Conservation (phyloP, 2,113 vertebrate species). For the Petrocephalus zakoni region DNA sequence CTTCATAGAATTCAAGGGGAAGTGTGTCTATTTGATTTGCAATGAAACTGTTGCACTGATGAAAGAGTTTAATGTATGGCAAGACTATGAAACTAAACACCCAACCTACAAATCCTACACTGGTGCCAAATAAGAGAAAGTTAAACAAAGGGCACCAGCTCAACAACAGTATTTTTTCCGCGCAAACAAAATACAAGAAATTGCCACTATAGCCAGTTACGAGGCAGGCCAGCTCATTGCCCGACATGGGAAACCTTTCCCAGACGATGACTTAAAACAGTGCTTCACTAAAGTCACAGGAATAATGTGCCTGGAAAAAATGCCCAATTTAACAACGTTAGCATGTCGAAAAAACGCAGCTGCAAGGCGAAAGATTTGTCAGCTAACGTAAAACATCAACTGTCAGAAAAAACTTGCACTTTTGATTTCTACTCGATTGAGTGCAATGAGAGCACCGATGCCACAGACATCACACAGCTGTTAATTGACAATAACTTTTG, state of each 20-base stretch:
- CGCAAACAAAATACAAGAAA: constrained; percentile 31
- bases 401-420: constrained; percentile 25
- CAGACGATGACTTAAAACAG: constrained; percentile 32
- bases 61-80: not conserved
- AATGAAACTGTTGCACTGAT: not conserved
- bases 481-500: too few species aligned
- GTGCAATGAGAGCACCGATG: too few species aligned
- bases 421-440: too few species aligned
- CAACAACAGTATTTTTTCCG: constrained; percentile 25
- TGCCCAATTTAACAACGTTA: constrained; percentile 27
- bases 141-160: constrained; percentile 29
- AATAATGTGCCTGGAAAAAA: constrained; percentile 33
- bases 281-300: constrained; percentile 28
- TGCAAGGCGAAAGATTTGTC: constrained; percentile 18
- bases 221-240: constrained; percentile 23
- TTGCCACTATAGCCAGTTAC: constrained; percentile 24
- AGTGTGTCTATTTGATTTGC: too few species aligned
- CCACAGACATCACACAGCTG: too few species aligned
- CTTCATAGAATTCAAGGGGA: too few species aligned
- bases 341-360: constrained; percentile 35
- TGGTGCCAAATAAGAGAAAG: not conserved
- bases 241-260: constrained; percentile 27
- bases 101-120: not conserved
- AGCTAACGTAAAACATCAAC: constrained; percentile 25
- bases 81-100: constrained; percentile 4